Percentiles rank a stretch among this genome's conserved stretches.
phyloP scores from a whole-genome alignment of 2,888 invertebrate genomes.

The Ormyrus thymus region DNA sequence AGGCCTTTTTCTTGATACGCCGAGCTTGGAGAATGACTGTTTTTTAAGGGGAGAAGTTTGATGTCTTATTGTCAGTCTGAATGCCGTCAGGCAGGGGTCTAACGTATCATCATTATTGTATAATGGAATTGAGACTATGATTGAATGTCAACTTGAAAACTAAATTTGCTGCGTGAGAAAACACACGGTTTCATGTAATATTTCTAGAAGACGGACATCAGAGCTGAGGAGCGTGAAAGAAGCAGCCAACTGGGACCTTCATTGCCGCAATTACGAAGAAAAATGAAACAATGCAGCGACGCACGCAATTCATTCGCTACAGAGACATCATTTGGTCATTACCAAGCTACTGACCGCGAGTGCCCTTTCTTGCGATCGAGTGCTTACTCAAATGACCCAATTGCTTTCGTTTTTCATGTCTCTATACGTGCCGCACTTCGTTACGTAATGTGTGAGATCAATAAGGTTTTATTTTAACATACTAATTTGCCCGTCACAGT shows the following conservation, averaged over 20 bases:
- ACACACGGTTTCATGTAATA: too few relatives aligned
- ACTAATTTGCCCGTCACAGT: too few relatives aligned
- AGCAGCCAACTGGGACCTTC: conserved; percentile 63
- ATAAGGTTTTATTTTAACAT: too few relatives aligned
- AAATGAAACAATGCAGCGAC: conserved; percentile 57
- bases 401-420: conserved; percentile 31
- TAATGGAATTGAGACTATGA: too few relatives aligned
- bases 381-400: conserved; percentile 24
- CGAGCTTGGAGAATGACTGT: too few relatives aligned
- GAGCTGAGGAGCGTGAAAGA: not conserved
- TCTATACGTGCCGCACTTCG: not conserved
- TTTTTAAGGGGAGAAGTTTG: too few relatives aligned
- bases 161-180: too few relatives aligned
- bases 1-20: not conserved
- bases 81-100: too few relatives aligned
- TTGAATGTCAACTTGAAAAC: too few relatives aligned
- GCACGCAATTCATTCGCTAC: conserved; percentile 19
- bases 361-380: conserved; percentile 34
- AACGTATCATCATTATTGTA: too few relatives aligned
- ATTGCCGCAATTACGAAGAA: conserved; percentile 64
- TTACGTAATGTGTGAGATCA: too few relatives aligned
- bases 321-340: conserved; percentile 29
- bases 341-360: conserved; percentile 49
- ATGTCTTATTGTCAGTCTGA: too few relatives aligned
- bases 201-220: not conserved